phyloP scores from a whole-genome alignment of 2,797 vertebrate species.

The Scarus forsteni region DNA sequence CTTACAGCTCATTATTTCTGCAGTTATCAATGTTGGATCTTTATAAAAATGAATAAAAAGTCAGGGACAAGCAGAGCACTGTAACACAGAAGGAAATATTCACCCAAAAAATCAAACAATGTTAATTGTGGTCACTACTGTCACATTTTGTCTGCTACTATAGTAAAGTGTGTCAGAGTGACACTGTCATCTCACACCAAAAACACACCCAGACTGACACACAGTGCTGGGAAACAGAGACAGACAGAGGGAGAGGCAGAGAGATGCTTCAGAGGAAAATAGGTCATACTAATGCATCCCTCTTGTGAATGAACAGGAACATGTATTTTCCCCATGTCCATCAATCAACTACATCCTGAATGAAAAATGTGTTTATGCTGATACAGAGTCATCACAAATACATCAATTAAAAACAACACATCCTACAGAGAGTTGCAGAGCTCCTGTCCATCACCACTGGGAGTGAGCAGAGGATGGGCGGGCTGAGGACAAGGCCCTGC shows the following conservation, averaged over 20 bases:
- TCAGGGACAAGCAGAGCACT: neutral
- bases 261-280: constrained; percentile 45
- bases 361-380: constrained; percentile 6
- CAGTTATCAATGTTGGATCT: no score
- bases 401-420: constrained; percentile 16
- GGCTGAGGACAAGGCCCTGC: constrained; percentile 54
- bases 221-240: constrained; percentile 14
- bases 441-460: constrained; percentile 45
- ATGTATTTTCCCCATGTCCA: constrained; percentile 21
- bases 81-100: neutral
- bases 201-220: constrained; percentile 36
- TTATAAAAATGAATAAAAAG: no score
- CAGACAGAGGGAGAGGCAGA: constrained; percentile 4
- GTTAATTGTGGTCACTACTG: constrained; percentile 9
- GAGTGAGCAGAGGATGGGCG: constrained; percentile 41
- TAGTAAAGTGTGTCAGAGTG: constrained; percentile 16
- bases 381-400: constrained; percentile 21
- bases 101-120: constrained; percentile 18
- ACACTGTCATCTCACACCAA: constrained; percentile 36
- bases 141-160: constrained; percentile 30
- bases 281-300: constrained; percentile 55
- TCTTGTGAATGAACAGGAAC: constrained; percentile 26
- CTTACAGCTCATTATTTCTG: no score
- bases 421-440: constrained; percentile 12
- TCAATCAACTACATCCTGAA: constrained; percentile 21